phyloP scores from a whole-genome alignment of 1,140 invertebrate genomes.

The Wasmannia auropunctata region DNA sequence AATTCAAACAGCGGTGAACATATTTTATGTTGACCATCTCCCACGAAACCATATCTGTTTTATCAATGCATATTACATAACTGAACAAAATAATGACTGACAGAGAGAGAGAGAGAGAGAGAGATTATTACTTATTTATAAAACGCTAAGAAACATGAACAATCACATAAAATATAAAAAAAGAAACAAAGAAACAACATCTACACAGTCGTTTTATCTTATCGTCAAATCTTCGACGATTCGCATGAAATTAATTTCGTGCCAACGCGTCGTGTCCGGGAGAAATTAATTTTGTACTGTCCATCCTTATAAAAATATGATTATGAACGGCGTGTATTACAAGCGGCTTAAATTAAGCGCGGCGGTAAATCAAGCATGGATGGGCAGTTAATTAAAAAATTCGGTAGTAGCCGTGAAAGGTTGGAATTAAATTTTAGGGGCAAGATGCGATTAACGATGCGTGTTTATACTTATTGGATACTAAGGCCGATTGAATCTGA shows the following conservation, averaged over 20 bases:
- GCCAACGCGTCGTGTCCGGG: constrained; percentile 40
- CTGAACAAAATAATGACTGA: background rate
- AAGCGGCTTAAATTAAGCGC: constrained; percentile 44
- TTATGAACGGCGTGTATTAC: constrained; percentile 37
- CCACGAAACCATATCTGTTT: constrained; percentile 24
- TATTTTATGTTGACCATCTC: background rate
- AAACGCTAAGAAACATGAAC: background rate
- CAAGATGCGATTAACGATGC: constrained; percentile 54
- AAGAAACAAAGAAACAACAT: background rate
- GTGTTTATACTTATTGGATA: constrained; percentile 51
- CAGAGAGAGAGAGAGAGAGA: background rate
- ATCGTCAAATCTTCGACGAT: constrained; percentile 55
- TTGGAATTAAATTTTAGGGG: constrained; percentile 66
- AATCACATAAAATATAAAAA: background rate
- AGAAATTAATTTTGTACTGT: constrained; percentile 47
- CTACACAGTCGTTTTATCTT: constrained; percentile 65
- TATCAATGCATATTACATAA: constrained; percentile 20
- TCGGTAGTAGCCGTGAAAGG: constrained; percentile 67
- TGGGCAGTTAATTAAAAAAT: constrained; percentile 69
- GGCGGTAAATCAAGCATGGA: constrained; percentile 25
- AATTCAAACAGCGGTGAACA: background rate
- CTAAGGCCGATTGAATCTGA: constrained; percentile 38
- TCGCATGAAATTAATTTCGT: constrained; percentile 45
- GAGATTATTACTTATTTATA: constrained; percentile 8
- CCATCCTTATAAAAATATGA: constrained; percentile 46